Evolutionary conservation across 2,888 invertebrate species (phyloP), one percentile per base, ranked within the genome.

Genomic region (Lysandra coridon): DNA sequence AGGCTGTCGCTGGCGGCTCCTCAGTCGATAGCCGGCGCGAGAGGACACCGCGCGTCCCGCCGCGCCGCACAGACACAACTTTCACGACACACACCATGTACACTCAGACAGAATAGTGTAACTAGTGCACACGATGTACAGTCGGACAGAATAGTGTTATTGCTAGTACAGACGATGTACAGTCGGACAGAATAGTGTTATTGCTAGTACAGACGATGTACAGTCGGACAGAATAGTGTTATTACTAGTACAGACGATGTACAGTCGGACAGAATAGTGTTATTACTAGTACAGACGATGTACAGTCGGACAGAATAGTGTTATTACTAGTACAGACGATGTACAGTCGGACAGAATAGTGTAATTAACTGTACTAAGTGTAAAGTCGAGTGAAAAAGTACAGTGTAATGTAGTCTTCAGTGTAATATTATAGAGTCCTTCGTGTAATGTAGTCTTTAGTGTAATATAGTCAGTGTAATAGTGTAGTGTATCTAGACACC

Each of bases 1-100:
- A 75, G 75, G 49, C 75, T 75, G 75, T 37, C 69, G 75, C 75
- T 75, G 75, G 7, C 75, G 49, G 75, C 49, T 75, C 69, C 49
- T 75, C 69, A 69, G 69, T 69, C 69, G 12, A 69, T 69, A 69
- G 69, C 69, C 69, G 69, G 17, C 69, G 17, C 69, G 69, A 69
- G 69, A 37, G 69, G 69, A 69, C 5, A 14, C 33, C 69, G 69
- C 69, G 69, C 69, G 69, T 69, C 33, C 33, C 69, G 69, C 69
- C 69, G 69, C 69, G 33, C 14, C 69, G 37, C 69, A 4, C 69
- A 33, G 1, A 7, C 69, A 69, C 37, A 69, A 69, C 69, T 69
- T 69, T 69, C 69, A 69, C 69, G 69, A 17, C 33, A 14, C 30
- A 64, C 30, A 64, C 64, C 30, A 60, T 23, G 30, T 64, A 30